A percentile compares a stretch with the other conserved stretches of the same genome.
These are phyloP conservation scores for Chiloscyllium punctatum DNA, from an alignment of 2,797 vertebrate genomes.

Conservation along the genomic window DNA sequence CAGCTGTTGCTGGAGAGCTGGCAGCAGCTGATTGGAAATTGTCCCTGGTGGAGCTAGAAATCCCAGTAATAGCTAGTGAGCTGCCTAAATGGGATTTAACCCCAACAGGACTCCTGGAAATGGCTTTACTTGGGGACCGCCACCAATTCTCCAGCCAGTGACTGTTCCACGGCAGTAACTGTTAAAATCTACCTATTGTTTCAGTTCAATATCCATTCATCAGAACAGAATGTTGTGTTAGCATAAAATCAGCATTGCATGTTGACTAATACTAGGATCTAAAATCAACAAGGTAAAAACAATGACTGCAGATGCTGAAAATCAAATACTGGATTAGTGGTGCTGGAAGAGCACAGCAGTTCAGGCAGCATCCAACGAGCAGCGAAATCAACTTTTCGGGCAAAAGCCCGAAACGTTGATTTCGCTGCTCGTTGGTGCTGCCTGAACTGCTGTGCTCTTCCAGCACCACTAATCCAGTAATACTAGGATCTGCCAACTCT, in stretches of 20 bases:
- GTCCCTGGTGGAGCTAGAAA: neutral
- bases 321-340: too few species aligned
- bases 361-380: too few species aligned
- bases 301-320: too few species aligned
- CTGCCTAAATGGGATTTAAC: neutral
- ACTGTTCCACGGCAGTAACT: neutral
- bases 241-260: neutral
- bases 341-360: too few species aligned
- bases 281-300: too few species aligned
- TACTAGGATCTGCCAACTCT: neutral
- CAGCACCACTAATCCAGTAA: too few species aligned
- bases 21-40: neutral
- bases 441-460: too few species aligned
- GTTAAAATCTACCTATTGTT: neutral
- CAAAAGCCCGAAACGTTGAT: too few species aligned
- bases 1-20: too few species aligned
- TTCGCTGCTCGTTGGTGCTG: too few species aligned
- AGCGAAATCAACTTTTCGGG: too few species aligned
- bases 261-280: neutral
- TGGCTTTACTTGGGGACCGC: neutral
- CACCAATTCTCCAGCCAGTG: neutral
- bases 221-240: neutral
- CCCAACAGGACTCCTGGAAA: neutral
- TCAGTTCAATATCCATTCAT: neutral
- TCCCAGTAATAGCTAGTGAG: too few species aligned